phyloP scores from a whole-genome alignment of 1,140 invertebrate species.

The Drosophila pectinifera region DNA sequence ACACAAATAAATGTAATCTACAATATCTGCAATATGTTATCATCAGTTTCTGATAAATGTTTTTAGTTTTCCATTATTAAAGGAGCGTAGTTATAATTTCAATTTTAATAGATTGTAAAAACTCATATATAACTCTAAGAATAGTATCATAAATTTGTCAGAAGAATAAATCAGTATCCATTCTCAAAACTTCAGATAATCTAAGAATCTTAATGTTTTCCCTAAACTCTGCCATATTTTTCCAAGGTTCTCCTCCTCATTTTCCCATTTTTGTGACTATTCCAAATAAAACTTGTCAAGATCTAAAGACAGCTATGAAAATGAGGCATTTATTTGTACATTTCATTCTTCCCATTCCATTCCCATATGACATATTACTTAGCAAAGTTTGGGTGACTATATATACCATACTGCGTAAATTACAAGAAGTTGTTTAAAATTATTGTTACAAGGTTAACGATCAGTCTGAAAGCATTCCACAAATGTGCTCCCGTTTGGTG shows the following conservation, averaged over 20 bases:
- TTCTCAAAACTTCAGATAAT: not conserved
- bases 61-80: not conserved
- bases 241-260: not conserved
- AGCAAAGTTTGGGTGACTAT: not conserved
- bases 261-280: not conserved
- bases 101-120: too few relatives aligned
- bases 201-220: not conserved
- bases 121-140: too few relatives aligned
- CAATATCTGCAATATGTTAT: too few relatives aligned
- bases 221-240: not conserved
- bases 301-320: not conserved
- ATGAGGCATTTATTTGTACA: not conserved
- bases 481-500: constrained; percentile 1
- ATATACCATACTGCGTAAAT: not conserved
- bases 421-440: too few relatives aligned
- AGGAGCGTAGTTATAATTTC: not conserved
- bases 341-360: not conserved
- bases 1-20: too few relatives aligned
- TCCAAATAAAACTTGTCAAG: not conserved
- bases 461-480: not conserved
- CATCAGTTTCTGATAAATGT: not conserved
- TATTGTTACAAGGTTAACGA: not conserved
- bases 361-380: not conserved
- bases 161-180: not conserved
- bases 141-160: too few relatives aligned